These are phyloP conservation scores for Plectropomus leopardus DNA, from an alignment of 2,113 vertebrate species.

Conservation along the genomic window DNA sequence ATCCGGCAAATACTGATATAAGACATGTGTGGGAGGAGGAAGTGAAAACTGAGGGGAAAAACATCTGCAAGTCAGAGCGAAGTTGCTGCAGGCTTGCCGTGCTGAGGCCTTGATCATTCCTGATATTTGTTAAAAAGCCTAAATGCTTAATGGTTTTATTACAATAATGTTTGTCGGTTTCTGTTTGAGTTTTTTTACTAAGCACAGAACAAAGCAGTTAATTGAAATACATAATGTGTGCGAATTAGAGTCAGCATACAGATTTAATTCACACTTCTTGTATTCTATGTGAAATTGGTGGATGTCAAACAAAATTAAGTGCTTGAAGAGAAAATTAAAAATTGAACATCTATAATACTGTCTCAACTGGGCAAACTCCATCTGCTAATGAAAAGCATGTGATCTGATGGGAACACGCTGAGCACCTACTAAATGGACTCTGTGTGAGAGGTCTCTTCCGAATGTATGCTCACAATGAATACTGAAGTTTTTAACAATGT, in stretches of 20 bases:
- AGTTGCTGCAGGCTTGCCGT: slow-evolving; percentile 57
- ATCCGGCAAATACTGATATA: slow-evolving; percentile 85
- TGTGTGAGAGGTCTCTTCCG: background rate
- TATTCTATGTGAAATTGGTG: background rate
- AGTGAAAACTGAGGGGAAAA: slow-evolving; percentile 79
- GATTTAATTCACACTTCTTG: background rate
- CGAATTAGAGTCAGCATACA: background rate
- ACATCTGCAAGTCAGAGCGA: slow-evolving; percentile 80
- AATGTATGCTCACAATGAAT: background rate
- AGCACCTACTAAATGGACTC: background rate
- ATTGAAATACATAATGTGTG: background rate
- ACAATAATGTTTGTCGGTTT: background rate
- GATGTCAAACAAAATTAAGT: background rate
- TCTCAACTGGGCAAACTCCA: background rate
- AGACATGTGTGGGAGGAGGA: slow-evolving; percentile 86
- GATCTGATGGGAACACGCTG: background rate
- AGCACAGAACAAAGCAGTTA: no score
- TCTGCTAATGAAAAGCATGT: background rate
- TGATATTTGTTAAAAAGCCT: slow-evolving; percentile 40
- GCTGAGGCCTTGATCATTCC: slow-evolving; percentile 59
- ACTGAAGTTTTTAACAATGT: background rate
- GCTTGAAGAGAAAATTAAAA: background rate
- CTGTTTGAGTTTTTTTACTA: background rate
- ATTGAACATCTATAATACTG: background rate
- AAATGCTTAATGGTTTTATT: slow-evolving; percentile 15